Percentiles rank a stretch among this genome's conserved stretches.
These are phyloP conservation scores for Zaprionus camerounensis DNA, from an alignment of 1,140 invertebrate species.

Conservation along the genomic window DNA sequence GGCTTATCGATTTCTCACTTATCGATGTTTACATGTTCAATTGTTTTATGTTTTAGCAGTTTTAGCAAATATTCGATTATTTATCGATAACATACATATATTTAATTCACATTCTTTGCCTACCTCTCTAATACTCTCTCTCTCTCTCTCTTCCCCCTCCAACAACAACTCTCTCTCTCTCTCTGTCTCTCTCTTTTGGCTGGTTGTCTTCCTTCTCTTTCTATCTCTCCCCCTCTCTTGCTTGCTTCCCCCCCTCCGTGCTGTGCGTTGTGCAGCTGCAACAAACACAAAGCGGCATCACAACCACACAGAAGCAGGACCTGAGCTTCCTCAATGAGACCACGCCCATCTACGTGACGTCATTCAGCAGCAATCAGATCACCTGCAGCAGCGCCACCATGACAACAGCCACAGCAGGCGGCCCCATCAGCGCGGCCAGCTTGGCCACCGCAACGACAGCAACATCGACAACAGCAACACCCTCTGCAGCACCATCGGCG, in stretches of 20 bases:
- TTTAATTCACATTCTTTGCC: background rate
- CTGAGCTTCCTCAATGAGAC: conserved; percentile 84
- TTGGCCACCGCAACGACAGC: conserved; percentile 69
- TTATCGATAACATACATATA: background rate
- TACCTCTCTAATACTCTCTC: background rate
- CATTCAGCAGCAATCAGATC: conserved; percentile 88
- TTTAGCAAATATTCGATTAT: background rate
- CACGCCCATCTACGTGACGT: conserved; percentile 92
- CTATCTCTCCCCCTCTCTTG: background rate
- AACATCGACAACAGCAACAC: conserved; percentile 31
- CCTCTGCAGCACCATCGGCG: conserved; percentile 42
- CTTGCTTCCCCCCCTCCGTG: background rate
- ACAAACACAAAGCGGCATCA: conserved; percentile 84
- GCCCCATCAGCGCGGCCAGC: conserved; percentile 70
- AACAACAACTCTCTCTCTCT: background rate
- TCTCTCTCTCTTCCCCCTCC: background rate
- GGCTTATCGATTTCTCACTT: conserved; percentile 2
- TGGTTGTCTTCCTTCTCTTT: background rate
- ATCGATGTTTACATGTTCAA: background rate
- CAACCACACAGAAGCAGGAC: conserved; percentile 87
- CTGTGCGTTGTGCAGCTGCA: conserved; percentile 55
- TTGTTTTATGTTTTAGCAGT: background rate
- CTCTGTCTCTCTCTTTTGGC: background rate
- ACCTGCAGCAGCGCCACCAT: conserved; percentile 86
- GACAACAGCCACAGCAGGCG: conserved; percentile 85